Base-by-base conservation (phyloP, 2,797 vertebrate species). In the Coregonus suidteri region DNA sequence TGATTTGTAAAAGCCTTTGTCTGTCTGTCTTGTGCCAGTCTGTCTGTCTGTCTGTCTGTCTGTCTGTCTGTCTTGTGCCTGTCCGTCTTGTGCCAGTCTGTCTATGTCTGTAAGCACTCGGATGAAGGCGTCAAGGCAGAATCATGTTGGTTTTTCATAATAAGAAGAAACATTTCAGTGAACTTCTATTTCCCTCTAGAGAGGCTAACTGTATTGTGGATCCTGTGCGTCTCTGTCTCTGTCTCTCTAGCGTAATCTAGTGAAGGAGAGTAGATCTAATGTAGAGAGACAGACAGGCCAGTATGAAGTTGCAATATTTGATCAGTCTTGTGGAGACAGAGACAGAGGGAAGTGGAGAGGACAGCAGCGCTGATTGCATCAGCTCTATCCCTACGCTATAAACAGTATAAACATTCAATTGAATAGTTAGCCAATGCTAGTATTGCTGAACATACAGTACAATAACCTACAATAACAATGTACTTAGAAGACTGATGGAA, bases 241-340 rank as follows among this genome's bases (percentile, higher is more conserved):
- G 81, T 64, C 76, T 67, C 62, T 51, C 41, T 47, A 47, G 34
- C 4, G 34, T 34, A 34, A 34, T 34, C 34, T 34, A 34, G 41
- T 75, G 69, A 30, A 59, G 74, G 78, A 73, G 75, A 76, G 71
- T 83, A 84, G 89, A 78, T 79, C 84, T 90, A 85, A 91, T 80
- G 66, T 70, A 81, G 76, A 77, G 85, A 87, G 88, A 84, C 86
- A 86, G 84, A 83, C 86, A 86, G 84, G 74, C 54, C 78, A 74
- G 84, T 84, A 90, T 93, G 77, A 93, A 20, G 18, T 59, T 6
- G 5, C 18, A 20, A 94, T 93, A 91, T 92, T 93, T 91, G 88
- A 95, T 89, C 34, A 80, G 81, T 81, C 85, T 81, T 53, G 81
- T 85, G 87, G 76, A 91, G 82, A 77, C 87, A 79, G 83, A 53